Conservation (phyloP, 2,888 invertebrate genomes). For the Heliconius ismenius region DNA sequence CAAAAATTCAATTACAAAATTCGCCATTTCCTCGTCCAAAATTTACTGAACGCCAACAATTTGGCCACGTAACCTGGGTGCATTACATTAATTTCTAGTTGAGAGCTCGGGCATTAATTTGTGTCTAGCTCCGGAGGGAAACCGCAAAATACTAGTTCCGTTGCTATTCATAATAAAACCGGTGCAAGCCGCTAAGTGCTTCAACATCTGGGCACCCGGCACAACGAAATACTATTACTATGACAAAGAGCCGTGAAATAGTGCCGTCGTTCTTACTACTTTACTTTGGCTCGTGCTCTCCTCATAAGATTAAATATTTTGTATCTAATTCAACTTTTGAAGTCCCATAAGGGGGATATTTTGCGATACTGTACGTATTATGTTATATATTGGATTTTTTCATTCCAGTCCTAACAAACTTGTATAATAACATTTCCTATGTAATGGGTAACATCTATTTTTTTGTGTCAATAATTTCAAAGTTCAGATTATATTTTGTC, state of each 20-base stretch:
- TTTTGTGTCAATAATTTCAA: not conserved
- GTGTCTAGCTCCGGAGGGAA: slow-evolving; percentile 74
- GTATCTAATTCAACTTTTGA: slow-evolving; percentile 31
- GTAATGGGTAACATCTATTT: not conserved
- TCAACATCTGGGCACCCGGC: slow-evolving; percentile 68
- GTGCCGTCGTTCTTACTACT: slow-evolving; percentile 42
- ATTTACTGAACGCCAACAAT: slow-evolving; percentile 75
- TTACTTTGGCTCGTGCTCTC: slow-evolving; percentile 39
- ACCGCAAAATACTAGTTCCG: slow-evolving; percentile 80
- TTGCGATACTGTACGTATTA: not conserved
- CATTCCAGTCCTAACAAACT: not conserved
- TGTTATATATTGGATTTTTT: not conserved
- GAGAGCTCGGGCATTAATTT: slow-evolving; percentile 79
- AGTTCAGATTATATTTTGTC: too few relatives aligned
- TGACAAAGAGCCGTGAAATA: slow-evolving; percentile 64
- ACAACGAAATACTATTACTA: slow-evolving; percentile 70
- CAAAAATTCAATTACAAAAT: slow-evolving; percentile 74
- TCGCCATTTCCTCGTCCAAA: slow-evolving; percentile 56
- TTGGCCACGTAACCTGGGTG: slow-evolving; percentile 74
- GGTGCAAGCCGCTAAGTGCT: slow-evolving; percentile 78
- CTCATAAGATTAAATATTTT: slow-evolving; percentile 40
- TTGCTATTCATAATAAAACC: slow-evolving; percentile 81
- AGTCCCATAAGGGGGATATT: slow-evolving; percentile 1
- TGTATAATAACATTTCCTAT: not conserved
- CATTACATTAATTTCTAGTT: slow-evolving; percentile 81